Conservation (phyloP, 2,113 vertebrate species). For the Setophaga coronata region DNA sequence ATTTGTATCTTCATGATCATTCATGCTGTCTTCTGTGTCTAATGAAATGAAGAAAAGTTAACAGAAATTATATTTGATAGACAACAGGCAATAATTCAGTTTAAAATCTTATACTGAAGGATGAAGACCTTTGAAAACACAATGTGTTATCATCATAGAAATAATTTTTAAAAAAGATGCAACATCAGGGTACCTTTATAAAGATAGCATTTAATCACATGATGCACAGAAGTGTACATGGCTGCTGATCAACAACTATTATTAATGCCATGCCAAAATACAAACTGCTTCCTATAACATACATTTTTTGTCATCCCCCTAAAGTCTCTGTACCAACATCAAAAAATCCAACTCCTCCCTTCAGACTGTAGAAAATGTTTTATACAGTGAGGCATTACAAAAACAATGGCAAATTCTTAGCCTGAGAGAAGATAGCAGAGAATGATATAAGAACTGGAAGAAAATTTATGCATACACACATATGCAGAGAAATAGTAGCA, state of each 20-base stretch:
- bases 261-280: background rate
- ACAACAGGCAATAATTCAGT: background rate
- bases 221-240: background rate
- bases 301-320: background rate
- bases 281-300: background rate
- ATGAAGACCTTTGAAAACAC: background rate
- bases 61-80: background rate
- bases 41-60: slow-evolving; percentile 40
- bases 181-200: background rate
- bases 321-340: background rate
- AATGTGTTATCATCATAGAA: background rate
- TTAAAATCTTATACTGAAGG: background rate
- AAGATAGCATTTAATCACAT: background rate
- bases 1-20: slow-evolving; percentile 93
- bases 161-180: background rate
- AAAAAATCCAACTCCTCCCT: background rate
- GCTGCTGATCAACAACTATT: background rate
- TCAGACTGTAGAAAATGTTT: background rate
- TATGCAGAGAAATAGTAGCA: background rate
- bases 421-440: background rate
- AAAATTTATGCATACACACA: background rate
- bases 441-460: background rate
- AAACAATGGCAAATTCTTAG: background rate
- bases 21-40: slow-evolving; percentile 90
- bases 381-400: background rate